Evolutionary conservation across 1,140 invertebrate species (phyloP), one percentile per base, ranked within the genome.

Genomic region (Plectus sambesii): DNA sequence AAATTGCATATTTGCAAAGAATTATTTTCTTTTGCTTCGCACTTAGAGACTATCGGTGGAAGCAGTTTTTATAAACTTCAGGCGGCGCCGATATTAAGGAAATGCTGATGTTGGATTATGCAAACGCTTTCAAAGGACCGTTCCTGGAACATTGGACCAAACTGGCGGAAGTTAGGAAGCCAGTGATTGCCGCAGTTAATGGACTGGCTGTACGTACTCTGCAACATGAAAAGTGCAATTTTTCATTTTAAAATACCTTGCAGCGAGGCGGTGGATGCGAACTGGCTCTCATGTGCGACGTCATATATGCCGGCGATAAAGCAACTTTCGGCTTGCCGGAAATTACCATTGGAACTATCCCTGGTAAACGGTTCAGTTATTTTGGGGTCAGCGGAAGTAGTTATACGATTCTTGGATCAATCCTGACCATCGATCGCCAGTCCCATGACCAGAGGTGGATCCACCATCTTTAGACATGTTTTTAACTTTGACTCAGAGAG

Each of bases 251-350:
- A n/a, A n/a, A n/a, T n/a, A n/a, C n/a, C n/a, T 68, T 71, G 19
- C 62, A 89, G 80, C 72, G 94, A 5, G 90, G 93, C 23, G 93
- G 93, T 42, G 93, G 93, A 1, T 96, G 88, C 74, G 93, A 99
- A 72, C 62, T 98, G 22, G 90, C 92, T 0, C 96, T 98, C 90
- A 89, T 97, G 81, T 97, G 92, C 71, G 93, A 99, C 67, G 96
- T 98, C 17, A 94, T 98, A 56, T 94, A 96, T 72, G 93, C 93
- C 3, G 88, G 90, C 2, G 89, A 97, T 51, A 93, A 88, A 62
- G 92, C 93, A 9, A 86, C 84, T 68, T 98, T 99, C 73, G 89
- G 87, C 0, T 93, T 98, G 69, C 93, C 93, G 1, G 93, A 99
- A 78, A 93, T 99, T 62, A 78, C 80, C 19, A 79, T 98, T 60